These are phyloP conservation scores for Oryzaephilus surinamensis DNA, from an alignment of 1,140 invertebrate species.

Conservation along the genomic window DNA sequence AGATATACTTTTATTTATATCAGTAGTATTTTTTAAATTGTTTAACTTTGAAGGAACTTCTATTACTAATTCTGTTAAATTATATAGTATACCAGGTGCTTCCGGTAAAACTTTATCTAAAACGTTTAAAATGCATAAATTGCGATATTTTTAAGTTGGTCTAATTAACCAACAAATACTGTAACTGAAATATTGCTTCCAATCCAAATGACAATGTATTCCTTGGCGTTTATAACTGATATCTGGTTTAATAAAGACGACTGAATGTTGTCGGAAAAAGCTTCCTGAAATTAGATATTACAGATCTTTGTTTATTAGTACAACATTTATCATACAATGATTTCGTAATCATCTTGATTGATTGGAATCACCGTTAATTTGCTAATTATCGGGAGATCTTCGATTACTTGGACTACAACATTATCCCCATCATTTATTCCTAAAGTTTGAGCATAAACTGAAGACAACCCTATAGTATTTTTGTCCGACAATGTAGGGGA, in stretches of 20 bases:
- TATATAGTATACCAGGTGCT: conserved; percentile 25
- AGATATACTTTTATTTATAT: conserved; percentile 6
- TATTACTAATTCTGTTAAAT: conserved; percentile 32
- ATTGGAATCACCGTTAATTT: conserved; percentile 24
- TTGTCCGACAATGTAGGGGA: no score
- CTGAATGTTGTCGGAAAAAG: conserved; percentile 43
- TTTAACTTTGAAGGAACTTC: conserved; percentile 12
- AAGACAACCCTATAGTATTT: no score
- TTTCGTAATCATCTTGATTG: conserved; percentile 26
- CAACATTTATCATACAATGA: conserved; percentile 28
- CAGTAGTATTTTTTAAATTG: conserved; percentile 7
- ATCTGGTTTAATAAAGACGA: conserved; percentile 43
- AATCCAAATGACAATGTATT: conserved; percentile 47
- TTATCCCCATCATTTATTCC: conserved; percentile 22
- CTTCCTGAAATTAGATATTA: conserved; percentile 35
- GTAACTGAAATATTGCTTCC: conserved; percentile 40
- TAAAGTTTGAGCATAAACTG: conserved; percentile 25
- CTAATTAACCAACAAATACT: conserved; percentile 38
- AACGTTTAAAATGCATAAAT: no score
- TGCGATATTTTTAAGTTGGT: conserved; percentile 4
- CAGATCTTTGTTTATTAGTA: neutral
- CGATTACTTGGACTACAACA: conserved; percentile 19
- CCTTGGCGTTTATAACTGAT: conserved; percentile 39
- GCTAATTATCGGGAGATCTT: conserved; percentile 21
- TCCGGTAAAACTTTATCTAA: conserved; percentile 28